Conservation (phyloP, 2,797 vertebrate genomes). For the Peromyscus eremicus region DNA sequence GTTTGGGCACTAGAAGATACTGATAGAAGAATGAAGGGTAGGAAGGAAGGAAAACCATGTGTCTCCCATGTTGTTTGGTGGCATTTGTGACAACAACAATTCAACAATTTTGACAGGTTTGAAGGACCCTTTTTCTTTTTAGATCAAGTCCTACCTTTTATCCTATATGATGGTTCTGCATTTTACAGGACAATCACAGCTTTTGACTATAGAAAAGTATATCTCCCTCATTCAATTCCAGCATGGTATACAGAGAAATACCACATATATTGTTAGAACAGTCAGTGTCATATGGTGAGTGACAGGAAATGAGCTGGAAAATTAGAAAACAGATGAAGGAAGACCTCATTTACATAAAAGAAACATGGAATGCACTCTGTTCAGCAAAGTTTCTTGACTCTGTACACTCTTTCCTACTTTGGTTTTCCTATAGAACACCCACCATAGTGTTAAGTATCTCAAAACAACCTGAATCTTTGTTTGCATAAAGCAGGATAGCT, state of each 20-base stretch:
- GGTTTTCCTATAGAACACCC: constrained; percentile 5
- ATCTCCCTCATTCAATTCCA: background rate
- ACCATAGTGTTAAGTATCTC: constrained; percentile 4
- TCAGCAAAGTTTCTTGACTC: constrained; percentile 40
- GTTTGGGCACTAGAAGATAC: background rate
- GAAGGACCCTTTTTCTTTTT: background rate
- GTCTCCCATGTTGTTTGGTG: background rate
- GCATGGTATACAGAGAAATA: background rate
- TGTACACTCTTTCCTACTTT: background rate
- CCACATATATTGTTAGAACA: background rate
- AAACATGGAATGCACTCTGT: background rate
- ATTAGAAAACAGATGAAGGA: background rate
- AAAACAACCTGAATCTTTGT: constrained; percentile 53
- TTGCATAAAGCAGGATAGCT: constrained; percentile 48
- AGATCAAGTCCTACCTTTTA: background rate
- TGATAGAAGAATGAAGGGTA: background rate
- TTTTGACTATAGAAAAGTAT: background rate
- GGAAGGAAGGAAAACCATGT: background rate
- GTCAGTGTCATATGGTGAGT: background rate
- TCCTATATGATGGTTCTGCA: background rate
- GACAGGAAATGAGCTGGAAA: constrained; percentile 28
- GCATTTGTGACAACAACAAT: background rate
- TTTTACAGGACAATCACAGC: background rate
- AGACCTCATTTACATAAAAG: background rate
- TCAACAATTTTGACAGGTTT: background rate